Base-by-base conservation (phyloP, 2,797 vertebrate species). In the Anabacerthia variegaticeps region DNA sequence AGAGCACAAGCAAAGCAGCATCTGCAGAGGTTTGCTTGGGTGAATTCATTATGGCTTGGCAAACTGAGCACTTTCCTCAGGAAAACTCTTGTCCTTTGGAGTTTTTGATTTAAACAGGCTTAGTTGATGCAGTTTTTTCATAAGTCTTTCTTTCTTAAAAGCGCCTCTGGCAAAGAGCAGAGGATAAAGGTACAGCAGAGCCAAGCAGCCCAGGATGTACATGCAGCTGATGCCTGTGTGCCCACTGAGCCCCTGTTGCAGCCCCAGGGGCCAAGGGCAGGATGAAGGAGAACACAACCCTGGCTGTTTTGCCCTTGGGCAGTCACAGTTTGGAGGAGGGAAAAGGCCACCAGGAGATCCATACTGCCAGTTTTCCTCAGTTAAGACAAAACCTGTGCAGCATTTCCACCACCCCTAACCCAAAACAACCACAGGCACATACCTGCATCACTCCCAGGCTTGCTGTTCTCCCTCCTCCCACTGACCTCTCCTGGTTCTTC, bases 401-500 rank as follows among this genome's bases (percentile, higher is more conserved):
- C 12, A n/a, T 26, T 39, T 52, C 14, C 39, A n/a, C 4, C 4
- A 19, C 1, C 7, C 15, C 15, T 12, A 37, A 3, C 1, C 13
- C 41, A 62, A 8, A 10, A 2, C 36, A 41, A 16, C 10, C 41
- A 12, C 72, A 19, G 4, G 1, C 22, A 34, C 20, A 0, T 27
- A 77, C 46, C 37, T 39, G 1, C 37, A 21, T n/a, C 2, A 0
- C 5, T 2, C 0, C 19, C 7, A 1, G 0, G 1, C 6, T 26
- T 3, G 0, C 30, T 39, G 3, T 4, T 6, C 2, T 5, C 12
- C 6, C 1, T 24, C 10, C 10, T 54, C 8, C 5, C 30, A 73
- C 4, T 4, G 37, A 23, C 0, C 3, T 23, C 5, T 4, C 4
- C 2, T 8, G 11, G 0, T 0, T 20, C 2, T 3, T 4, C 41